Percentiles rank a stretch among this genome's conserved stretches.
phyloP scores from a whole-genome alignment of 2,113 vertebrate genomes.

The Seriola quinqueradiata region DNA sequence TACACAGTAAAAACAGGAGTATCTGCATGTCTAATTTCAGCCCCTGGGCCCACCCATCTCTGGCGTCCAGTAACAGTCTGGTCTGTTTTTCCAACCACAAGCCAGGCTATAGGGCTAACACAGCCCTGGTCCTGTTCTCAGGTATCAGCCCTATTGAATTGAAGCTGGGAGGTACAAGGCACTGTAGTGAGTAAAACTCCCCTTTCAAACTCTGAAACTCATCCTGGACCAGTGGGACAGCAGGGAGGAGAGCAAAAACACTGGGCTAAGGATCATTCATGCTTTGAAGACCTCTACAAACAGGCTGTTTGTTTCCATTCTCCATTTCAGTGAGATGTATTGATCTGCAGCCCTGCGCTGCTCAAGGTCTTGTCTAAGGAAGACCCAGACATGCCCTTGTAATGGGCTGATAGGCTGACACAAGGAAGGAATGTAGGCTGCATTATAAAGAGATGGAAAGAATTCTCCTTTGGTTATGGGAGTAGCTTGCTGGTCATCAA shows the following conservation, averaged over 20 bases:
- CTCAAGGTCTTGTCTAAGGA: slow-evolving; percentile 50
- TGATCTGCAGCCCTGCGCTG: slow-evolving; percentile 54
- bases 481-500: not conserved
- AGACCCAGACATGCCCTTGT: slow-evolving; percentile 58
- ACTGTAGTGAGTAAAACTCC: slow-evolving; percentile 20
- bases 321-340: slow-evolving; percentile 60
- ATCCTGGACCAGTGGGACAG: slow-evolving; percentile 34
- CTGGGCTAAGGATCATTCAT: slow-evolving; percentile 23
- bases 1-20: slow-evolving; percentile 46
- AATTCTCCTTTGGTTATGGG: slow-evolving; percentile 8
- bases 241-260: slow-evolving; percentile 20
- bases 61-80: slow-evolving; percentile 51
- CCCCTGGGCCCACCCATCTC: slow-evolving; percentile 17
- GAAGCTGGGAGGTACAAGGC: slow-evolving; percentile 23
- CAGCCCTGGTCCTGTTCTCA: slow-evolving; percentile 53
- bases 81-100: slow-evolving; percentile 55
- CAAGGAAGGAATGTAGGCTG: slow-evolving; percentile 26
- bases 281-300: slow-evolving; percentile 41
- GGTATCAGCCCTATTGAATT: slow-evolving; percentile 70
- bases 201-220: slow-evolving; percentile 40
- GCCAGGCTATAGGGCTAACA: slow-evolving; percentile 44
- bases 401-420: slow-evolving; percentile 55
- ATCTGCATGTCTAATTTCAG: slow-evolving; percentile 53
- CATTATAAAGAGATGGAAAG: slow-evolving; percentile 37
- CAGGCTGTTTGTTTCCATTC: slow-evolving; percentile 61